A percentile compares a stretch with the other conserved stretches of the same genome.
These are phyloP conservation scores for Tetramorium simillimum DNA, from an alignment of 1,140 invertebrate genomes.

Conservation along the genomic window DNA sequence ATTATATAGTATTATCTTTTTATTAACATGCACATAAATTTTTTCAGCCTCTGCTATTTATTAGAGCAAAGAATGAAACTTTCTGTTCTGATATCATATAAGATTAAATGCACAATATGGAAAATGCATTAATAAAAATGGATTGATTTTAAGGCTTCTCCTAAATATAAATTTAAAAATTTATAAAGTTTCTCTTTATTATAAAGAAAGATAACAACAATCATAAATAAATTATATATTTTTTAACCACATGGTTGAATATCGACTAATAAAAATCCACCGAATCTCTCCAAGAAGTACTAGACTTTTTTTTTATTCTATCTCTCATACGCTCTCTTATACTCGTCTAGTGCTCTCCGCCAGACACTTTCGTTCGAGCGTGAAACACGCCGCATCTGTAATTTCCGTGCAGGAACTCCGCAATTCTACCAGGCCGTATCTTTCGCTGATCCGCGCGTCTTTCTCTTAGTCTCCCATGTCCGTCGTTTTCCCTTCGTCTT, in stretches of 20 bases:
- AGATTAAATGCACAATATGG: not conserved
- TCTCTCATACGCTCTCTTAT: not conserved
- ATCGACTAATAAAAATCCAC: constrained; percentile 28
- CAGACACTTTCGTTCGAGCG: constrained; percentile 64
- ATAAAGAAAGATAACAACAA: not conserved
- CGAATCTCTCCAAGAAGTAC: not conserved
- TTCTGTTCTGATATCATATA: not conserved
- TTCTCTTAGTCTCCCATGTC: not conserved
- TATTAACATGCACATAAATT: not conserved
- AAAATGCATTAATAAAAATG: not conserved
- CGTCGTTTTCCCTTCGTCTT: not conserved
- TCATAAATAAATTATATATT: not conserved
- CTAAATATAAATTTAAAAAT: too few species aligned
- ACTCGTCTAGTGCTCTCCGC: constrained; percentile 41
- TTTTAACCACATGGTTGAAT: not conserved
- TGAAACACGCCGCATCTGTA: constrained; percentile 75
- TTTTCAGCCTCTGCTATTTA: not conserved
- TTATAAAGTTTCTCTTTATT: not conserved
- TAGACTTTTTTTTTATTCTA: constrained; percentile 1
- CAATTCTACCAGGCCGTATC: constrained; percentile 39
- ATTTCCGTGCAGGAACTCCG: constrained; percentile 71
- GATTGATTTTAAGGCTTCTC: not conserved
- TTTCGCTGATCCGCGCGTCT: constrained; percentile 24
- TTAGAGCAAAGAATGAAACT: not conserved
- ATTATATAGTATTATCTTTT: too few species aligned